phyloP scores from a whole-genome alignment of 1,140 invertebrate genomes.

The Zaprionus camerounensis region DNA sequence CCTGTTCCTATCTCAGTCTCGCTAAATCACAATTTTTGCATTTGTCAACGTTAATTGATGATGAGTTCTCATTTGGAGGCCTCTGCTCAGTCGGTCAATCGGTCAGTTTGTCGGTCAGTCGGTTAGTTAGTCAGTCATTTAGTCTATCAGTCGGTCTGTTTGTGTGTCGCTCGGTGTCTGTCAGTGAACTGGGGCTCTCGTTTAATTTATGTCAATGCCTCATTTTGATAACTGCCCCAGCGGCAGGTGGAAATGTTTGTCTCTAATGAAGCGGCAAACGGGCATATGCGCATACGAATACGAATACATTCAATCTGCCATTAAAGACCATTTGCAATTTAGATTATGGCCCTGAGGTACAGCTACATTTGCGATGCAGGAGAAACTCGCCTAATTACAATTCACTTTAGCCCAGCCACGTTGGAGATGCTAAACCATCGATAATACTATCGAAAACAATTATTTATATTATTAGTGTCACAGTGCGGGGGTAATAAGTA shows the following conservation, averaged over 20 bases:
- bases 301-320: slow-evolving; percentile 42
- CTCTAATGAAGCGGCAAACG: slow-evolving; percentile 67
- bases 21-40: slow-evolving; percentile 43
- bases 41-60: slow-evolving; percentile 78
- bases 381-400: slow-evolving; percentile 26
- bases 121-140: slow-evolving; percentile 4
- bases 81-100: slow-evolving; percentile 32
- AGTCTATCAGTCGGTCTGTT: not conserved
- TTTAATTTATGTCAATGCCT: slow-evolving; percentile 73
- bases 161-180: not conserved
- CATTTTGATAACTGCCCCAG: slow-evolving; percentile 64
- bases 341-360: slow-evolving; percentile 45
- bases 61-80: slow-evolving; percentile 66
- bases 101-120: slow-evolving; percentile 12
- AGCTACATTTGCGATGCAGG: slow-evolving; percentile 19
- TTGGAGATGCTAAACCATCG: not conserved
- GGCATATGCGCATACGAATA: slow-evolving; percentile 21
- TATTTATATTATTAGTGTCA: not conserved
- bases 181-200: slow-evolving; percentile 40
- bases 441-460: slow-evolving; percentile 18
- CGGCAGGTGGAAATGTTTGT: slow-evolving; percentile 40
- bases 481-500: not conserved
- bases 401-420: slow-evolving; percentile 10
- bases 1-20: not conserved
- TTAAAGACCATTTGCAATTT: slow-evolving; percentile 55